phyloP scores from a whole-genome alignment of 2,888 invertebrate genomes.

The Choreutis nemorana region DNA sequence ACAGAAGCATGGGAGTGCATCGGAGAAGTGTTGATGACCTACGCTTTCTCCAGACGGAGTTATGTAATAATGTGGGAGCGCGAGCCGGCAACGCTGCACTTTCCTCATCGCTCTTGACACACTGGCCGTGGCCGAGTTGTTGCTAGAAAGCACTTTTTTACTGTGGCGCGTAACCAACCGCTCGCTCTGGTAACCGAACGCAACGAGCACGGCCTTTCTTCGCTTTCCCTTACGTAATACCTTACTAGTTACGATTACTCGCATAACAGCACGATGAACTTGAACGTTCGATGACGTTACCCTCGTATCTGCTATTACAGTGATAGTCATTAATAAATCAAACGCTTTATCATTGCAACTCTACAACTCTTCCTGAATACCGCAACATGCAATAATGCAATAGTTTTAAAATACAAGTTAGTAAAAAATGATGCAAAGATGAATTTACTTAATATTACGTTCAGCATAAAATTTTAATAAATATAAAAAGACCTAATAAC shows the following conservation, averaged over 20 bases:
- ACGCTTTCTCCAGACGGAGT: conserved; percentile 57
- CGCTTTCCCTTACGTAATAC: conserved; percentile 59
- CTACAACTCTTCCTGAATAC: too few species aligned
- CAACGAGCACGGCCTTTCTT: conserved; percentile 56
- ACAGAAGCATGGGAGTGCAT: conserved; percentile 11
- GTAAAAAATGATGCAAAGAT: too few species aligned
- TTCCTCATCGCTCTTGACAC: conserved; percentile 64
- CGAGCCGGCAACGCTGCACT: conserved; percentile 55
- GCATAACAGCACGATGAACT: conserved; percentile 51
- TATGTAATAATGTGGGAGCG: conserved; percentile 45
- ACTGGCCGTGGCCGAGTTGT: conserved; percentile 64
- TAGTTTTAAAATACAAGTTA: too few species aligned
- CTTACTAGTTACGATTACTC: conserved; percentile 49
- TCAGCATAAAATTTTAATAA: too few species aligned
- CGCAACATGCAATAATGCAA: too few species aligned
- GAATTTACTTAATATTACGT: too few species aligned
- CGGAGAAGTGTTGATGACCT: conserved; percentile 43
- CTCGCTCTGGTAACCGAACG: conserved; percentile 46
- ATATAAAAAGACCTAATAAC: too few species aligned
- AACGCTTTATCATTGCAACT: too few species aligned
- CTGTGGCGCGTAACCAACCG: conserved; percentile 43
- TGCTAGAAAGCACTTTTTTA: conserved; percentile 63
- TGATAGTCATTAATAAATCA: too few species aligned
- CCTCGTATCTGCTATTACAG: too few species aligned
- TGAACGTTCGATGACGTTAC: conserved; percentile 34